Evolutionary conservation across 2,113 vertebrate genomes (phyloP).

Genomic region (Chaetura pelagica): DNA sequence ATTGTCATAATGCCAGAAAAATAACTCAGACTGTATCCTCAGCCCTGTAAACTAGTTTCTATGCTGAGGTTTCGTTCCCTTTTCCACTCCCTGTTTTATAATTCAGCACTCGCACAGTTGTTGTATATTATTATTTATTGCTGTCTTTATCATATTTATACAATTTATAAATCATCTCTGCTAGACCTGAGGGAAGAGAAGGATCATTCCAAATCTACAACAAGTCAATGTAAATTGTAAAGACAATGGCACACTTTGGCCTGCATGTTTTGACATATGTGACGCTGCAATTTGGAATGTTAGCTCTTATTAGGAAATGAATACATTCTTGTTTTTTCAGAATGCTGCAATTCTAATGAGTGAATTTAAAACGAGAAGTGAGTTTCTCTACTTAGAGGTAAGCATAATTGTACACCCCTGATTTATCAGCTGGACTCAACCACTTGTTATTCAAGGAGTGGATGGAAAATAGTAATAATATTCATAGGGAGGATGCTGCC

Average conservation of each 20-base stretch:
- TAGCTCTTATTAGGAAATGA: slow-evolving; percentile 73
- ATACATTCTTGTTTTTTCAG: slow-evolving; percentile 1
- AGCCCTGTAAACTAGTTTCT: neutral
- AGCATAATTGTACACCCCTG: slow-evolving; percentile 47
- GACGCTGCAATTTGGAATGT: slow-evolving; percentile 60
- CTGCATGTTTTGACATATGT: slow-evolving; percentile 63
- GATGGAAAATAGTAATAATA: neutral
- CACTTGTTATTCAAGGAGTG: neutral
- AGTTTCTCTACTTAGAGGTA: slow-evolving; percentile 63
- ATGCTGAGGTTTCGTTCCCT: neutral
- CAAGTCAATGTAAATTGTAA: slow-evolving; percentile 73
- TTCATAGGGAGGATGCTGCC: neutral
- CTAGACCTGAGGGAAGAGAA: slow-evolving; percentile 68
- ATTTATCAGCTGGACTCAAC: slow-evolving; percentile 35
- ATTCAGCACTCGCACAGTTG: slow-evolving; percentile 33
- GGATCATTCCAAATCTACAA: slow-evolving; percentile 69
- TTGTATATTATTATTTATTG: slow-evolving; percentile 57
- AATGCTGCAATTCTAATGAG: slow-evolving; percentile 71
- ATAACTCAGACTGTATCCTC: neutral
- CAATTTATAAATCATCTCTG: slow-evolving; percentile 62
- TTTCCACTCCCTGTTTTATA: slow-evolving; percentile 29
- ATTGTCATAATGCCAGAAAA: slow-evolving; percentile 25
- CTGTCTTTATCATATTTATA: slow-evolving; percentile 54
- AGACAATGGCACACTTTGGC: slow-evolving; percentile 65
- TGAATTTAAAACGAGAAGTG: slow-evolving; percentile 70